phyloP scores from a whole-genome alignment of 1,140 invertebrate species.

The Elymnias hypermnestra region DNA sequence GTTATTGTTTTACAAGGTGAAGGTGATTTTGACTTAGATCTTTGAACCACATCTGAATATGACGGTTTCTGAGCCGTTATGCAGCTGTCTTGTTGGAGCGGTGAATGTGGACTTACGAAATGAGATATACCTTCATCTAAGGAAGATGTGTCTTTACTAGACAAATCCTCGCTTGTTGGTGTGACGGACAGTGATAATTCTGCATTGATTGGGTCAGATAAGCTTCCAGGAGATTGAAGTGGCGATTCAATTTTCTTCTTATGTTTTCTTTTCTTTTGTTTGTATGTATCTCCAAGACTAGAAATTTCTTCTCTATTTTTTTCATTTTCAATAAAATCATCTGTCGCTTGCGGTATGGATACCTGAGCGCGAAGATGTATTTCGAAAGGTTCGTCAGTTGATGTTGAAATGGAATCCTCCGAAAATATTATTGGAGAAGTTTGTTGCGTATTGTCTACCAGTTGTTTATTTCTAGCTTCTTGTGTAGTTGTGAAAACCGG shows the following conservation, averaged over 20 bases:
- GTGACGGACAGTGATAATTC: conserved; percentile 64
- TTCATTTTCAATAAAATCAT: conserved; percentile 57
- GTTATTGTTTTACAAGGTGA: conserved; percentile 51
- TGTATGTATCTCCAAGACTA: conserved; percentile 52
- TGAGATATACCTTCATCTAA: conserved; percentile 71
- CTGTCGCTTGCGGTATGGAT: conserved; percentile 73
- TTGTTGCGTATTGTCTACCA: conserved; percentile 65
- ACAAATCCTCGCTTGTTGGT: conserved; percentile 63
- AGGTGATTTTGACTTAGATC: conserved; percentile 71
- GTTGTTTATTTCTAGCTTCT: conserved; percentile 23
- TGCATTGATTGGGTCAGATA: conserved; percentile 72
- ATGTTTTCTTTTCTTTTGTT: conserved; percentile 60
- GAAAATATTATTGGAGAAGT: conserved; percentile 73
- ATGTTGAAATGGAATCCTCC: conserved; percentile 64
- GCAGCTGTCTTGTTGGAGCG: conserved; percentile 25
- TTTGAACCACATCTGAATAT: conserved; percentile 71
- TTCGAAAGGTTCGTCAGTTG: conserved; percentile 79
- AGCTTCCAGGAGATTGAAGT: conserved; percentile 58
- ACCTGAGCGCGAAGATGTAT: conserved; percentile 79
- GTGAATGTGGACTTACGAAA: conserved; percentile 35
- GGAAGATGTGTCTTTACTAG: conserved; percentile 61
- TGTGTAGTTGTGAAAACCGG: conserved; percentile 45
- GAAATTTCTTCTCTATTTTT: conserved; percentile 35
- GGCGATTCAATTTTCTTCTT: conserved; percentile 62
- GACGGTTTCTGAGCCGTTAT: conserved; percentile 42